phyloP scores from a whole-genome alignment of 2,113 vertebrate species.

The Mesocricetus auratus region DNA sequence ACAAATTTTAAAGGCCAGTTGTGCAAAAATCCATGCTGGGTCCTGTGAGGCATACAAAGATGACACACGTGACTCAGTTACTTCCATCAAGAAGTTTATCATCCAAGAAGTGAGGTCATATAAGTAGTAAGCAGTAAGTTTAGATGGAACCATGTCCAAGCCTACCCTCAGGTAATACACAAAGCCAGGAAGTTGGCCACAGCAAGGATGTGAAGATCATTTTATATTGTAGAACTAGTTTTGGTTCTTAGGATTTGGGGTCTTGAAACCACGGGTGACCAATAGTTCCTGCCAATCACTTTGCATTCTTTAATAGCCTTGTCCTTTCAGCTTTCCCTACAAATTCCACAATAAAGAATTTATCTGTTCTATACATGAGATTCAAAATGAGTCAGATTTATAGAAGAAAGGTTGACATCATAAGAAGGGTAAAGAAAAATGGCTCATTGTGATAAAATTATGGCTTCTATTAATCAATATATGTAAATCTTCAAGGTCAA shows the following conservation, averaged over 20 bases:
- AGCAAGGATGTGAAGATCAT: neutral
- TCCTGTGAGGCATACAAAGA: neutral
- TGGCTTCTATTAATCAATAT: constrained; percentile 19
- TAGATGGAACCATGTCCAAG: neutral
- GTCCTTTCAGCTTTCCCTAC: constrained; percentile 4
- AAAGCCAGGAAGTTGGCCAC: neutral
- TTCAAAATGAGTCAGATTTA: constrained; percentile 42
- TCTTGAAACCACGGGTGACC: neutral
- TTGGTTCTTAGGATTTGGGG: neutral
- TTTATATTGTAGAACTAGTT: neutral
- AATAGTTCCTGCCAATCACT: neutral
- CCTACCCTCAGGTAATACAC: neutral
- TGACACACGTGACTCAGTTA: neutral
- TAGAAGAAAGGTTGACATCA: neutral
- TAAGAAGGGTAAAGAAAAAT: constrained; percentile 31
- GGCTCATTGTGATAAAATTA: constrained; percentile 28
- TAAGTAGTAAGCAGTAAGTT: neutral
- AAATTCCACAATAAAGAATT: neutral
- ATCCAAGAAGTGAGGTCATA: neutral
- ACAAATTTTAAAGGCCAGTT: neutral
- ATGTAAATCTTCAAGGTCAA: constrained; percentile 51
- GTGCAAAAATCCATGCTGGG: neutral
- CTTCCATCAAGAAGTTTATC: neutral
- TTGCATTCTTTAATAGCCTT: neutral
- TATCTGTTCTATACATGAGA: neutral